Evolutionary conservation across 2,888 invertebrate species (phyloP), one percentile per base, ranked within the genome.

Genomic region (Lochmaea capreae): DNA sequence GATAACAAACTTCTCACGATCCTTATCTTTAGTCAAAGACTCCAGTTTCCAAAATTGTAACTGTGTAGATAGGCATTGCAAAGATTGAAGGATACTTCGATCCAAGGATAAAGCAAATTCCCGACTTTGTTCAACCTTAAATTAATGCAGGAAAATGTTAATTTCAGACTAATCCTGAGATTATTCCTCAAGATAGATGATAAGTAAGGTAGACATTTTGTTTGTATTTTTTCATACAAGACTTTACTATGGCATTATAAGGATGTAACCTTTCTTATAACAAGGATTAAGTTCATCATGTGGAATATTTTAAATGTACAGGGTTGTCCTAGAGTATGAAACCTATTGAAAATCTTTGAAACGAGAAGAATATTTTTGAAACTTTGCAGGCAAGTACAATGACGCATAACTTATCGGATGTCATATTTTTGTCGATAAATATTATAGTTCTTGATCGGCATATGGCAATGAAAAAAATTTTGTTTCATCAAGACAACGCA

Each of bases 1-100:
- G 62, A 62, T 62, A 62, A 62, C 52, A 52, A 52, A 14, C n/a
- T 16, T 52, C 14, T n/a, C n/a, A 16, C 52, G 52, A n/a, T n/a
- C 16, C 52, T 52, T 52, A 16, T 5, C 52, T n/a, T 52, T 8
- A 52, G 52, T 52, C 52, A 52, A n/a, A 14, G n/a, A 52, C 52
- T 16, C 16, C 52, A 52, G 52, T 52, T 52, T 52, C 52, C 14
- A 5, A 52, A 52, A 52, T 52, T 52, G 14, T 52, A 16, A 14
- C n/a, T 52, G n/a, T 49, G 49, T 52, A 52, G 52, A 16, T 52
- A 52, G 52, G 52, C 52, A 16, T 8, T n/a, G 52, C n/a, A n/a
- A 8, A 52, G 52, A 52, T 52, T 52, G 14, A 16, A 52, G n/a
- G 52, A 52, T 52, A 52, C n/a, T 4, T 16, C 14, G 52, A 52